Conservation (phyloP, 2,113 vertebrate species). For the Peromyscus polionotus region DNA sequence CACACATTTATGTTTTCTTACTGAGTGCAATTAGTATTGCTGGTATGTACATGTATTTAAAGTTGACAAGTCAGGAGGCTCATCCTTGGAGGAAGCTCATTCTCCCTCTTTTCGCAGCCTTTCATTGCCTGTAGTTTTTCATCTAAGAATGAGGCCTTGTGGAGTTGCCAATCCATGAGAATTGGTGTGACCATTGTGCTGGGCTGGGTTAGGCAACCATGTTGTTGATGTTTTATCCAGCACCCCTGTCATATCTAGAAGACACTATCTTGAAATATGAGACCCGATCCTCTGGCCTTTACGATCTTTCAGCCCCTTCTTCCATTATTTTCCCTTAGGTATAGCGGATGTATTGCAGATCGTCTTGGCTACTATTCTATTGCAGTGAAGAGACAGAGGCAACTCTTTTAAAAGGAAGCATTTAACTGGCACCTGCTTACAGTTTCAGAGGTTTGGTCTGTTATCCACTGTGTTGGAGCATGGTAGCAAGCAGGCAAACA, state of each 20-base stretch:
- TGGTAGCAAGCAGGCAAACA: neutral
- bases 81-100: neutral
- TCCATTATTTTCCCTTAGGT: neutral
- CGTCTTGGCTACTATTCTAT: neutral
- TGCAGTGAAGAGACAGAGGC: neutral
- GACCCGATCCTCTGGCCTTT: neutral
- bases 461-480: neutral
- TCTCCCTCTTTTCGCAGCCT: neutral
- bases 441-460: neutral
- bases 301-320: neutral
- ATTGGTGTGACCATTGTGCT: neutral
- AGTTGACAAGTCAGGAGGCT: neutral
- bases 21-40: neutral
- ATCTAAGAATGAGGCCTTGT: neutral
- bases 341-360: neutral
- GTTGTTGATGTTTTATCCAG: neutral
- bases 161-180: neutral
- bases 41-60: neutral
- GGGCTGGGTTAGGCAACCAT: neutral
- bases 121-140: neutral
- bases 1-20: neutral
- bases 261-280: neutral
- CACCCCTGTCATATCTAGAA: neutral
- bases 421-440: neutral
- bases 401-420: neutral